phyloP scores from a whole-genome alignment of 2,113 vertebrate species.

The Saguinus midas region DNA sequence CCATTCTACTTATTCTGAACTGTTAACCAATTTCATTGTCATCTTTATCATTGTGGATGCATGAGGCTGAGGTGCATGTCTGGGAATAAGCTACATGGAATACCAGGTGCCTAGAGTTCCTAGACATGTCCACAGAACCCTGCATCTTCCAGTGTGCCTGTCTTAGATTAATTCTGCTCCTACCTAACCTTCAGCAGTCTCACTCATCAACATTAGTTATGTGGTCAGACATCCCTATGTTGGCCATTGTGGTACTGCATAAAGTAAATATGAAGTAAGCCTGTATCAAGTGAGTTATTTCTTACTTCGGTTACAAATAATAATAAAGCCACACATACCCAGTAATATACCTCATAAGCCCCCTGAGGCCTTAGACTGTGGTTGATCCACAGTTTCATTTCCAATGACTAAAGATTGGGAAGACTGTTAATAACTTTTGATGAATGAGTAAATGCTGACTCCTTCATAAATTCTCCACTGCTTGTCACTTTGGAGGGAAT shows the following conservation, averaged over 20 bases:
- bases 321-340: not conserved
- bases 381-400: not conserved
- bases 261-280: not conserved
- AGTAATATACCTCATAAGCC: not conserved
- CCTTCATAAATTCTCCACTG: not conserved
- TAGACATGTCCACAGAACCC: not conserved
- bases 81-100: no score
- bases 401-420: not conserved
- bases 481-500: not conserved
- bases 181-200: not conserved
- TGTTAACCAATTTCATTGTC: not conserved
- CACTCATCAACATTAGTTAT: not conserved
- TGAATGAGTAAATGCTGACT: not conserved
- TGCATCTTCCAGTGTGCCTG: not conserved
- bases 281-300: not conserved
- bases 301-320: not conserved
- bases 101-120: not conserved
- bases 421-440: not conserved
- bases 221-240: not conserved
- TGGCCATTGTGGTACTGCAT: not conserved
- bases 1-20: not conserved
- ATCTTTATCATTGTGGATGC: no score
- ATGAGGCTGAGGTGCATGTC: no score
- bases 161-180: not conserved
- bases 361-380: not conserved